phyloP scores from a whole-genome alignment of 2,797 vertebrate species.

The Rhinella marina region DNA sequence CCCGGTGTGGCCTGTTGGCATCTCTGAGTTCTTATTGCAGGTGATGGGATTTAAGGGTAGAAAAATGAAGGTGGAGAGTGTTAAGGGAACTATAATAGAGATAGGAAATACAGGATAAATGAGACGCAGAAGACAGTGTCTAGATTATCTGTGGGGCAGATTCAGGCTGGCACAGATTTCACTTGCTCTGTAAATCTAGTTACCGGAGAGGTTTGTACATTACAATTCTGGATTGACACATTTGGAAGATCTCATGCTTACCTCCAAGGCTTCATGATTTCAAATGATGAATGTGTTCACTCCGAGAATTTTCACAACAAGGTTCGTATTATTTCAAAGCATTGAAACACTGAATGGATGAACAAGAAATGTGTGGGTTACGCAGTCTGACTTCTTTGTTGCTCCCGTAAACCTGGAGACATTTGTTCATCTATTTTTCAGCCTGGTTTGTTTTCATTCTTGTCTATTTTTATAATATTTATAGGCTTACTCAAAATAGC shows the following conservation, averaged over 20 bases:
- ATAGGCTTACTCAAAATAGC: not conserved
- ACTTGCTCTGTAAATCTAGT: slow-evolving; percentile 1
- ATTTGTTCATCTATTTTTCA: not conserved
- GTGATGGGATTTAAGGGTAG: slow-evolving; percentile 26
- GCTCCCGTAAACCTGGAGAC: not conserved
- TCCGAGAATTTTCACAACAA: slow-evolving; percentile 34
- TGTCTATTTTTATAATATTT: not conserved
- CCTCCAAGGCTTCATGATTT: slow-evolving; percentile 20
- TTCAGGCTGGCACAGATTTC: slow-evolving; percentile 7
- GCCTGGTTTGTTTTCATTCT: not conserved
- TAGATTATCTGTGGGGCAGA: slow-evolving; percentile 22
- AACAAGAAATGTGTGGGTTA: not conserved
- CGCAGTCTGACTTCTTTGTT: not conserved
- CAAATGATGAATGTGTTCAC: slow-evolving; percentile 36
- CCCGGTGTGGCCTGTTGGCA: not conserved
- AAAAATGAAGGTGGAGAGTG: slow-evolving; percentile 29
- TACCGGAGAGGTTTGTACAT: slow-evolving; percentile 17
- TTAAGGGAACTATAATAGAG: slow-evolving; percentile 13
- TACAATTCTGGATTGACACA: slow-evolving; percentile 33
- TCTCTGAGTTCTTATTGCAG: slow-evolving; percentile 11
- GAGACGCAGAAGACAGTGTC: not conserved
- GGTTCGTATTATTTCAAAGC: slow-evolving; percentile 28
- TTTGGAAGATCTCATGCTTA: slow-evolving; percentile 34
- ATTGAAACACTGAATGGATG: not conserved
- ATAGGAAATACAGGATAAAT: slow-evolving; percentile 36